These are phyloP conservation scores for Cheilosia soror DNA, from an alignment of 2,888 invertebrate genomes.

Conservation along the genomic window DNA sequence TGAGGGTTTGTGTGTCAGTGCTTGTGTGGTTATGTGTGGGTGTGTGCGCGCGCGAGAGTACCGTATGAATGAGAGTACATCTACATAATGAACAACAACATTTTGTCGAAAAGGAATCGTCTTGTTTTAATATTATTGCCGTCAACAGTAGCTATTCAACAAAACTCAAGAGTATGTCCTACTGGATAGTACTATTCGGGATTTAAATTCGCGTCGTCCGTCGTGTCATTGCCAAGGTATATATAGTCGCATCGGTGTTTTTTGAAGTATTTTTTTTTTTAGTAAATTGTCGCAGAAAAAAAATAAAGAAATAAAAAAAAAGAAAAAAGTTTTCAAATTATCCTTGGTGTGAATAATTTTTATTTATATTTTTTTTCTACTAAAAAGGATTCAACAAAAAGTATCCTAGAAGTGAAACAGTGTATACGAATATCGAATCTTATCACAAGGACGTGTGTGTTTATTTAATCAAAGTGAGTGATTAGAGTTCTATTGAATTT, in stretches of 20 bases:
- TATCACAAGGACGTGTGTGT: not conserved
- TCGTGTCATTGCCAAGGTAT: not conserved
- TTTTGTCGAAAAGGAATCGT: no score
- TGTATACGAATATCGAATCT: no score
- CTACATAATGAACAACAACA: not conserved
- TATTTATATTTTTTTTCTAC: no score
- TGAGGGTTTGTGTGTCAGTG: no score
- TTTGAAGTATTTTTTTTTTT: not conserved
- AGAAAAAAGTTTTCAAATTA: no score
- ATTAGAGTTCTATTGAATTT: not conserved
- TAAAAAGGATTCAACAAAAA: no score
- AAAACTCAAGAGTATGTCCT: not conserved
- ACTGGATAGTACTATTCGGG: conserved; percentile 11
- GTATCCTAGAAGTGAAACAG: no score
- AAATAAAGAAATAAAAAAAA: not conserved
- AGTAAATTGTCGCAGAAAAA: not conserved
- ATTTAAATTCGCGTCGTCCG: not conserved
- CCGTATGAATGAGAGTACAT: not conserved
- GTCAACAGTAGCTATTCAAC: no score
- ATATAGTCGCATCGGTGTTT: not conserved
- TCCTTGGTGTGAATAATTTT: no score
- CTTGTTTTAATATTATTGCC: no score
- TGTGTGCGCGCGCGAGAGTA: not conserved
- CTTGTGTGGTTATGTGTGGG: not conserved
- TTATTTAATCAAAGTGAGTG: conserved; percentile 9